Percentiles rank a stretch among this genome's conserved stretches.
Evolutionary conservation across 2,113 vertebrate species (phyloP).

Genomic region (Centropus bengalensis): DNA sequence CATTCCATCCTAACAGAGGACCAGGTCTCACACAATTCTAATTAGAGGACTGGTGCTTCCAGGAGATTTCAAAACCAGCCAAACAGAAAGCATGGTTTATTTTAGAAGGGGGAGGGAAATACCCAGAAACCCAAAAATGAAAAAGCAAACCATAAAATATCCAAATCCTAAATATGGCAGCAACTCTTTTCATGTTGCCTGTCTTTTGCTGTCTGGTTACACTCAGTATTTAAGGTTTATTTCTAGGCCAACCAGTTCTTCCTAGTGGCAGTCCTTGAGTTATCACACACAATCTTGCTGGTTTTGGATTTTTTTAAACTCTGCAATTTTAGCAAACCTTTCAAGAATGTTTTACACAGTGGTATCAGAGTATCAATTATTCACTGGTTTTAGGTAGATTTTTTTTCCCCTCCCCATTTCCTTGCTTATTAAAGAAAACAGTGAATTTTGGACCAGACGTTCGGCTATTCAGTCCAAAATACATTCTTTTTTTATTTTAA

Average conservation of each 20-base stretch:
- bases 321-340: not conserved
- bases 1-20: not conserved
- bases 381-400: not conserved
- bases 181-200: not conserved
- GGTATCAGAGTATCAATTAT: slow-evolving; percentile 25
- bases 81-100: not conserved
- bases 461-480: slow-evolving; percentile 43
- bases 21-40: not conserved
- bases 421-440: slow-evolving; percentile 56
- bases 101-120: not conserved
- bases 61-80: not conserved
- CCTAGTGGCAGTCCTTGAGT: not conserved
- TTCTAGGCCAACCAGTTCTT: not conserved
- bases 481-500: slow-evolving; percentile 34
- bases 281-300: not conserved
- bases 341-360: not conserved
- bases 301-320: not conserved
- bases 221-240: slow-evolving; percentile 21
- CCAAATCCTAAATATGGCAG: slow-evolving; percentile 9
- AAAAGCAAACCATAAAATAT: not conserved
- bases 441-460: not conserved
- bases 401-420: slow-evolving; percentile 32
- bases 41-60: not conserved
- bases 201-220: not conserved
- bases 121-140: too few species aligned